Evolutionary conservation across 2,113 vertebrate species (phyloP), one percentile per base, ranked within the genome.

Genomic region (Pseudopipra pipra): DNA sequence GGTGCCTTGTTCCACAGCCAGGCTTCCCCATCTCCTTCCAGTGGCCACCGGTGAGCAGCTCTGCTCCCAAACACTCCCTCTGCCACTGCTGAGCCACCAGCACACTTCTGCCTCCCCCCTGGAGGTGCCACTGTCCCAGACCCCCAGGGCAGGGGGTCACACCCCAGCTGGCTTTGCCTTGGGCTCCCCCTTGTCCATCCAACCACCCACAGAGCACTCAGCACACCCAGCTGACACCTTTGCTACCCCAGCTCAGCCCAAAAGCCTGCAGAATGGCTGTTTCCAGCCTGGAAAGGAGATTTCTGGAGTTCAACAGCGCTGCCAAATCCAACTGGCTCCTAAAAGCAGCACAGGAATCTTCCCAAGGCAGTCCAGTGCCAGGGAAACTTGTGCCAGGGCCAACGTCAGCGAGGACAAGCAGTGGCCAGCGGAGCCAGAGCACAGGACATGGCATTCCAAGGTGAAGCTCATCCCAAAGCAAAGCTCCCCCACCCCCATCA

Each of bases 171-270:
- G 9, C 12, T 16, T 25, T 9, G 21, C 21, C 7, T 0, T 12
- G 28, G 33, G 11, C 18, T 56, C 33, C 71, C 61, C 37, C 43
- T 49, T 21, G 25, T 41, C 61, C 61, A 20, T 30, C 61, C 62
- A 55, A 4, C 30, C 28, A 14, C 68, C 56, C 33, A 15, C 0
- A 1, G 19, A 1, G 35, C 31, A 5, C 35, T 8, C 47, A 28
- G 11, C 5, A 5, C 12, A 17, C 44, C 28, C 73, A 24, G 11
- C 18, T 54, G 41, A 11, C 49, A 18, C 2, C 47, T 23, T 33
- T 30, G 18, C 59, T 17, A 6, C 31, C 19, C 37, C 22, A 12
- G 33, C 43, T 56, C 73, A 56, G 46, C 3, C 17, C 30, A 33
- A 41, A 75, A 28, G 20, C 37, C n/a, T 33, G 21, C n/a, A 68